A percentile compares a stretch with the other conserved stretches of the same genome.
Conservation (phyloP, 2,888 invertebrate species). For the Agrochola circellaris region DNA sequence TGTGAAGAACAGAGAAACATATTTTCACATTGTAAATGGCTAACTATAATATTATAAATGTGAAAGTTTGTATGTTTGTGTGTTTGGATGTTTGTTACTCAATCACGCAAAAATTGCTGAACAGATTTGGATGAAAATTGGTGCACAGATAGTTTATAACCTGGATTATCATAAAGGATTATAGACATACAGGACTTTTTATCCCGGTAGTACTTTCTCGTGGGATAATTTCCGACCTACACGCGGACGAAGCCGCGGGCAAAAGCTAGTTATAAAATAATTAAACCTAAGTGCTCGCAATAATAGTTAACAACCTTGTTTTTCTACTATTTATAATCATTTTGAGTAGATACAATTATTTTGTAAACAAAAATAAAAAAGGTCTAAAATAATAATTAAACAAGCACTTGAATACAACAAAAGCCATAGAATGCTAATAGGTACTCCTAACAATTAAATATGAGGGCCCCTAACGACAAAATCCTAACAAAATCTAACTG, state of each 20-base stretch:
- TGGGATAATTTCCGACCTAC: too few relatives aligned
- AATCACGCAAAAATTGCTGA: too few relatives aligned
- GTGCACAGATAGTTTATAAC: too few relatives aligned
- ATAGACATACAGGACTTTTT: too few relatives aligned
- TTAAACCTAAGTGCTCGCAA: neutral
- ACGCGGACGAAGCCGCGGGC: too few relatives aligned
- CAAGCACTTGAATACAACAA: constrained; percentile 8
- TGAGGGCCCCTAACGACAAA: constrained; percentile 53
- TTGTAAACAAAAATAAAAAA: constrained; percentile 4
- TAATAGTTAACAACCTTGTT: neutral
- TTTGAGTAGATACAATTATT: neutral
- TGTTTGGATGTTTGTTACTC: too few relatives aligned
- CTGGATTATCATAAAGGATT: too few relatives aligned
- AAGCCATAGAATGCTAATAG: constrained; percentile 8
- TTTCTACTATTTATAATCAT: neutral
- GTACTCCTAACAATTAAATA: constrained; percentile 22
- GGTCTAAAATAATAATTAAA: constrained; percentile 20
- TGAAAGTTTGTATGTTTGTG: too few relatives aligned
- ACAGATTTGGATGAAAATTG: too few relatives aligned
- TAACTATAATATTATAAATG: too few relatives aligned
- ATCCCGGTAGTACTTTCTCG: too few relatives aligned
- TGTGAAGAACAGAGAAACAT: neutral
- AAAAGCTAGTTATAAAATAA: neutral
- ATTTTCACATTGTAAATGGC: neutral
- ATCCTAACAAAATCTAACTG: constrained; percentile 70